Percentiles rank a stretch among this genome's conserved stretches.
Evolutionary conservation across 2,113 vertebrate species (phyloP).

Genomic region (Mormyrus lacerda): DNA sequence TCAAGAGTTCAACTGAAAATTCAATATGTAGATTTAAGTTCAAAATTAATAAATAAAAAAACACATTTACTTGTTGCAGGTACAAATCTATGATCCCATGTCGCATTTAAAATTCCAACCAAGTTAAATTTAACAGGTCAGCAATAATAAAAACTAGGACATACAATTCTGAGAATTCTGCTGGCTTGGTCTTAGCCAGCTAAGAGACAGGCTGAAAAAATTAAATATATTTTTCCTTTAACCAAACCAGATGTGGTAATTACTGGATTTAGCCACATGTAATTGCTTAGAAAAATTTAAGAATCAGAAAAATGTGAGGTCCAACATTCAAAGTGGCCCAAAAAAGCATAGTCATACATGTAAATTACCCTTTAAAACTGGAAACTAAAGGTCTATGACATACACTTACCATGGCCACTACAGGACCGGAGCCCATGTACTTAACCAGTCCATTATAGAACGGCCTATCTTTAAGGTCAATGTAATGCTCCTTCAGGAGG

Average conservation of each 20-base stretch:
- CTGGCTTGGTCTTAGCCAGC: neutral
- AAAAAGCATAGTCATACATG: neutral
- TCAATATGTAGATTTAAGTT: neutral
- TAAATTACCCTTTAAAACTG: neutral
- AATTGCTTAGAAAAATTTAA: neutral
- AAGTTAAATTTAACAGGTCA: neutral
- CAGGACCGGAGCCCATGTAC: slow-evolving; percentile 82
- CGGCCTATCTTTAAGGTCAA: slow-evolving; percentile 80
- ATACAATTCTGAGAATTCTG: neutral
- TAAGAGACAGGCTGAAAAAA: neutral
- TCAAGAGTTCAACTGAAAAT: neutral
- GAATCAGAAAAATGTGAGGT: neutral
- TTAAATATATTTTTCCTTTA: neutral
- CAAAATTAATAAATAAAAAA: neutral
- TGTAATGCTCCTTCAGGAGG: slow-evolving; percentile 81
- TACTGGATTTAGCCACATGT: neutral
- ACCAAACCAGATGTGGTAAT: neutral
- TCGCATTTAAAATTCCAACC: neutral
- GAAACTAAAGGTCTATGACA: neutral
- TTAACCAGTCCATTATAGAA: slow-evolving; percentile 80
- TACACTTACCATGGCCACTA: slow-evolving; percentile 81
- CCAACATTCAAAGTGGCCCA: neutral
- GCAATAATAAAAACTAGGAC: neutral
- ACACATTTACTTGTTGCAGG: neutral
- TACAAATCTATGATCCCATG: neutral